Base-by-base conservation (phyloP, 2,888 invertebrate genomes). In the Heliconius hortense region DNA sequence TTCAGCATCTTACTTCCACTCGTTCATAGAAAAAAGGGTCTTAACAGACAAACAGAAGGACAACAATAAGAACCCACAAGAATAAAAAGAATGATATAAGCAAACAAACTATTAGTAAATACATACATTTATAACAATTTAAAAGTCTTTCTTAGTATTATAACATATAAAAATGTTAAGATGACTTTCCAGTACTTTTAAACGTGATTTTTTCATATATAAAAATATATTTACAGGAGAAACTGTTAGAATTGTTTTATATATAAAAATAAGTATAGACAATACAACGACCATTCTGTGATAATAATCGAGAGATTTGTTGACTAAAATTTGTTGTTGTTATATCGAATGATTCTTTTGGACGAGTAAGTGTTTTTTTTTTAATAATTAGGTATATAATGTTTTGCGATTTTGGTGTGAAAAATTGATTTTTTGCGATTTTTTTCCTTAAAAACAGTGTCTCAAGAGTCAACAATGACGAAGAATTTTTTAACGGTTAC, bases 401-500 rank as follows among this genome's bases (percentile, higher is more conserved):
- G 78, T 82, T 81, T 82, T 76, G 76, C 18, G 11, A 18, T 24
- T 59, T 56, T 31, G 5, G 53, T 31, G 66, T 13, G 18, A 31
- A 35, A n/a, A n/a, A 15, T 56, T 69, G 53, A 31, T 21, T 53
- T 69, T 71, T 56, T 59, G 35, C 39, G n/a, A 71, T 43, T 60
- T 60, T 60, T 60, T 39, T 28, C 81, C 88, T 86, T 85, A 83
- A 82, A 83, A 81, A 89, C 92, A 93, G 83, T 91, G 84, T 90
- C 93, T 80, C 90, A 92, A 85, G 92, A 92, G 86, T 92, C 93
- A 74, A 91, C 90, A 77, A 93, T 94, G 90, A 94, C 93, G 90
- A 94, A 94, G 89, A 95, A 95, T 88, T 95, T 95, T 89, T 90
- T 95, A 87, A 94, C 95, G 81, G 95, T 95, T 78, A 94, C 94